Base-by-base conservation (phyloP, 2,113 vertebrate species). In the Channa argus region DNA sequence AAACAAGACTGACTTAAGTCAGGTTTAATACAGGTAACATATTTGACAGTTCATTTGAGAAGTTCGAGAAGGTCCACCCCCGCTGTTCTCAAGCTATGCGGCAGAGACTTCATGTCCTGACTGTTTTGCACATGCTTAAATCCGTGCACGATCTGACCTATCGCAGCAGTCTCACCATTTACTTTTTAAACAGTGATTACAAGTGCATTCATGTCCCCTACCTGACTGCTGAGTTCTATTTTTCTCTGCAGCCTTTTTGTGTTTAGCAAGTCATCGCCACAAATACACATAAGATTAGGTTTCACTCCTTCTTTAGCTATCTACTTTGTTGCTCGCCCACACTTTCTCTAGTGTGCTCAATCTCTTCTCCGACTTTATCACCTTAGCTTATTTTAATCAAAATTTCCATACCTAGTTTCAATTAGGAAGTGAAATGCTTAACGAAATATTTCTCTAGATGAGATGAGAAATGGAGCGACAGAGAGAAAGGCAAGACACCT, bases 351-450 rank as follows among this genome's bases (percentile, higher is more conserved):
- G 9, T 63, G 15, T 13, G 1, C 39, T 64, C 60, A n/a, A 1
- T 49, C 50, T 11, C 7, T 12, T 63, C 46, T 47, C 24, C 12
- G 9, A 46, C 33, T 65, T 5, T 58, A 24, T 77, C 45, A 41
- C 14, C 15, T 50, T 34, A 4, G 4, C 66, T 11, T 47, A 6
- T 70, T 55, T 71, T 51, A 39, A 64, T 63, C 49, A 74, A 74
- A 80, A 68, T 77, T 80, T 84, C 79, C 76, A 74, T 74, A 4
- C 0, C 7, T 11, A n/a, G 47, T 73, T 77, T 74, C 67, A 68
- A 47, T 67, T 64, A 59, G 50, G 44, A 80, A 53, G 54, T 24
- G n/a, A 36, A 74, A 15, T 2, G 8, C 8, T 54, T 41, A 53
- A 63, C 4, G 2, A 54, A 24, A 37, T n/a, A 37, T 50, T 55